phyloP scores from a whole-genome alignment of 37 sponge, comb jelly and placozoan species.

The Beroe forskalii region DNA sequence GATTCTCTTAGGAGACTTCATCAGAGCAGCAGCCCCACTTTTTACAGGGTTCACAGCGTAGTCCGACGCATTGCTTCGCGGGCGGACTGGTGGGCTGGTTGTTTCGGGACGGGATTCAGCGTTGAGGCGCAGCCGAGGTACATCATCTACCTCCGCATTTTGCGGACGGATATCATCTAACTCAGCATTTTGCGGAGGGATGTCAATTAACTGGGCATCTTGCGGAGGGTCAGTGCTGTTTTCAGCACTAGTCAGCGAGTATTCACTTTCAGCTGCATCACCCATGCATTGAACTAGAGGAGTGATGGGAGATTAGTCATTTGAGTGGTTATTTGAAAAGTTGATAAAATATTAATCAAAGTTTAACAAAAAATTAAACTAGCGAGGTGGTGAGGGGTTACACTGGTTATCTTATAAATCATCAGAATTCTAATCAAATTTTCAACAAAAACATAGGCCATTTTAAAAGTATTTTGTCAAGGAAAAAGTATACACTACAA shows the following conservation, averaged over 20 bases:
- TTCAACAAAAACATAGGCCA: too few relatives aligned
- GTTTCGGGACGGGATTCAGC: constrained; percentile 7
- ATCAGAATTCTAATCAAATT: too few relatives aligned
- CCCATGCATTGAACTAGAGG: constrained; percentile 48
- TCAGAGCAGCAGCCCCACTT: neutral
- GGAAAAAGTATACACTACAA: too few relatives aligned
- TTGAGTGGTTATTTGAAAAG: too few relatives aligned
- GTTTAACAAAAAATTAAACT: too few relatives aligned
- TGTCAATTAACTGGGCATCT: neutral
- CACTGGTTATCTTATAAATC: too few relatives aligned
- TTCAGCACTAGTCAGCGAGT: neutral
- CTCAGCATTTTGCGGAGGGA: neutral
- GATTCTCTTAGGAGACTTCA: neutral
- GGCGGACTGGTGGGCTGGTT: neutral
- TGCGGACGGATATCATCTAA: neutral
- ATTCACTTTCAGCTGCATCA: constrained; percentile 14
- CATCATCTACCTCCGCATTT: neutral
- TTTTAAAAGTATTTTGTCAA: too few relatives aligned
- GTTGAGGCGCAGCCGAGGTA: neutral
- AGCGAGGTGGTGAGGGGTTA: too few relatives aligned
- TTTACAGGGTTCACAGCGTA: neutral
- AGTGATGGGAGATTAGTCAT: too few relatives aligned
- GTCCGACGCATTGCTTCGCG: constrained; percentile 26
- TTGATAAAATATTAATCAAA: too few relatives aligned
- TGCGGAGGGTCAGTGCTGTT: neutral